Conservation (phyloP, 2,888 invertebrate genomes). For the Eustalomyia histrio region DNA sequence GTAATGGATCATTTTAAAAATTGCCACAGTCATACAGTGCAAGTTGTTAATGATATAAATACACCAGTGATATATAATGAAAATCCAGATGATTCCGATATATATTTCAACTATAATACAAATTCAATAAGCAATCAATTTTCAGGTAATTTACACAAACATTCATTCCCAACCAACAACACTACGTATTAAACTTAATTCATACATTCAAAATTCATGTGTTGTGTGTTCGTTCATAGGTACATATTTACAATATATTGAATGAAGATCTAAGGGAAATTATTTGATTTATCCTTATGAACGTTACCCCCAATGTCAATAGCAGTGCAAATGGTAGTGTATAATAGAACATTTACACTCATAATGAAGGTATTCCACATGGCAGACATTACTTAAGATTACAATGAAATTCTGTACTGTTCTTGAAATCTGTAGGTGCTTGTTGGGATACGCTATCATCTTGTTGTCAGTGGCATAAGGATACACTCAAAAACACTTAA, state of each 20-base stretch:
- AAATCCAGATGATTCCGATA: slow-evolving; percentile 60
- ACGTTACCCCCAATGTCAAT: not conserved
- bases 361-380: not conserved
- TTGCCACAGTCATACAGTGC: slow-evolving; percentile 50
- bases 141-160: slow-evolving; percentile 42
- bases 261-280: not conserved
- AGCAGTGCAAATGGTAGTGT: not conserved
- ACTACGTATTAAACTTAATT: not conserved
- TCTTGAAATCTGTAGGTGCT: not conserved
- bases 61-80: slow-evolving; percentile 48
- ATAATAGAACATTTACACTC: not conserved
- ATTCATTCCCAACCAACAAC: no score
- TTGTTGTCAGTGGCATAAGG: slow-evolving; percentile 1
- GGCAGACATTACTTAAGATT: not conserved
- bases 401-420: not conserved
- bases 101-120: slow-evolving; percentile 54
- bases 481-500: slow-evolving; percentile 44
- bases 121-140: slow-evolving; percentile 55
- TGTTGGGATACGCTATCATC: not conserved
- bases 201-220: not conserved
- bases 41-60: slow-evolving; percentile 27
- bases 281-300: not conserved
- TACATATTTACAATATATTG: no score
- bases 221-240: no score
- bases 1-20: slow-evolving; percentile 63